These are phyloP conservation scores for Tenthredo scrophulariae DNA, from an alignment of 2,888 invertebrate species.

Conservation along the genomic window DNA sequence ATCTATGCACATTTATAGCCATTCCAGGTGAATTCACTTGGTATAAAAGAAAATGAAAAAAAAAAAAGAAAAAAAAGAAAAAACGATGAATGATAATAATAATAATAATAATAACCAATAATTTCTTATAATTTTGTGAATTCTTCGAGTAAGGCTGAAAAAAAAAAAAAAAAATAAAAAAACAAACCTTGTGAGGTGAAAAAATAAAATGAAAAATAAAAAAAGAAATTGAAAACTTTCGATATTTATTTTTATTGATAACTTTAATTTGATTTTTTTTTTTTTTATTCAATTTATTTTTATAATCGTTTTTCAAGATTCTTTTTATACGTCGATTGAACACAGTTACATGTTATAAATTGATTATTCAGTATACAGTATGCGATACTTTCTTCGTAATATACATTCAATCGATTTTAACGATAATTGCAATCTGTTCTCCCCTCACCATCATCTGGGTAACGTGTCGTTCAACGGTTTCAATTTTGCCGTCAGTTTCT, in stretches of 20 bases:
- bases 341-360: neutral
- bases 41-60: no score
- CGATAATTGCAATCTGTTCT: conserved; percentile 86
- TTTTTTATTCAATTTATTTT: neutral
- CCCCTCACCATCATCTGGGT: conserved; percentile 87
- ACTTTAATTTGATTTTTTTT: neutral
- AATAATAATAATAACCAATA: no score
- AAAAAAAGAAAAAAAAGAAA: no score
- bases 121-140: no score
- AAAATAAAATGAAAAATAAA: no score
- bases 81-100: no score
- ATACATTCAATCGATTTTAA: conserved; percentile 69
- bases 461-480: conserved; percentile 85
- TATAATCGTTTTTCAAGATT: neutral
- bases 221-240: neutral
- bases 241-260: neutral
- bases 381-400: neutral
- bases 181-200: no score
- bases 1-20: no score
- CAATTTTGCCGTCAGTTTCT: conserved; percentile 82
- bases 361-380: no score
- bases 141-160: no score
- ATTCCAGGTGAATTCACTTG: no score
- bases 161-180: no score
- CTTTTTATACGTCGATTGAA: neutral